Percentiles rank a stretch among this genome's conserved stretches.
These are phyloP conservation scores for Pelobates cultripes DNA, from an alignment of 2,797 vertebrate genomes.

Conservation along the genomic window DNA sequence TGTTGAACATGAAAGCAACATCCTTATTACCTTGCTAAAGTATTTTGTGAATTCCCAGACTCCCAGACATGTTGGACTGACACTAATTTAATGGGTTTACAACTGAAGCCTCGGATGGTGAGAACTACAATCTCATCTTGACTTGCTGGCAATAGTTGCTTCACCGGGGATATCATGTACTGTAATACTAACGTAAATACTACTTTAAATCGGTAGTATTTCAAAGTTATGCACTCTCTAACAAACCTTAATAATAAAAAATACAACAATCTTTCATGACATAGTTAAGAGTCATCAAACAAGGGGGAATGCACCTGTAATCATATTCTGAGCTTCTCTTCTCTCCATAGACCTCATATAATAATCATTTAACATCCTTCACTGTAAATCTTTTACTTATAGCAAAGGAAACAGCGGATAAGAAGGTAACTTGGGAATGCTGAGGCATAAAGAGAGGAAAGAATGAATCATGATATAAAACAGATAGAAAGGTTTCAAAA, in stretches of 20 bases:
- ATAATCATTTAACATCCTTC: slow-evolving; percentile 56
- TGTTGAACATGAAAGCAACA: slow-evolving; percentile 15
- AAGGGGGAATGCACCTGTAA: slow-evolving; percentile 52
- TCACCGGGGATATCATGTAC: slow-evolving; percentile 44
- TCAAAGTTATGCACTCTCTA: slow-evolving; percentile 32
- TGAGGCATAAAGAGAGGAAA: slow-evolving; percentile 49
- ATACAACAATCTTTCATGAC: slow-evolving; percentile 41
- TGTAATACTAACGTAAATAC: slow-evolving; percentile 50
- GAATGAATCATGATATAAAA: slow-evolving; percentile 50
- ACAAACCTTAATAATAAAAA: slow-evolving; percentile 38
- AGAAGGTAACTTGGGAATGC: slow-evolving; percentile 52
- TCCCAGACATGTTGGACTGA: slow-evolving; percentile 33
- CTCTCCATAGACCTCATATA: slow-evolving; percentile 50
- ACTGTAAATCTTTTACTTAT: slow-evolving; percentile 56
- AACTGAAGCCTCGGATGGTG: slow-evolving; percentile 46
- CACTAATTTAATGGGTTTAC: slow-evolving; percentile 36
- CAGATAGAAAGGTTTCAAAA: slow-evolving; percentile 51
- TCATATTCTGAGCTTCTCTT: slow-evolving; percentile 44
- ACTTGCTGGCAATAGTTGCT: slow-evolving; percentile 40
- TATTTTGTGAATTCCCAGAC: slow-evolving; percentile 38
- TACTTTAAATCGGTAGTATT: slow-evolving; percentile 41
- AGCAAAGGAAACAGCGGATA: slow-evolving; percentile 51
- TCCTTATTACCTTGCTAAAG: slow-evolving; percentile 37
- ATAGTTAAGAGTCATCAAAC: slow-evolving; percentile 53
- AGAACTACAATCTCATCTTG: slow-evolving; percentile 39